phyloP scores from a whole-genome alignment of 2,113 vertebrate genomes.

The Toxotes jaculatrix region DNA sequence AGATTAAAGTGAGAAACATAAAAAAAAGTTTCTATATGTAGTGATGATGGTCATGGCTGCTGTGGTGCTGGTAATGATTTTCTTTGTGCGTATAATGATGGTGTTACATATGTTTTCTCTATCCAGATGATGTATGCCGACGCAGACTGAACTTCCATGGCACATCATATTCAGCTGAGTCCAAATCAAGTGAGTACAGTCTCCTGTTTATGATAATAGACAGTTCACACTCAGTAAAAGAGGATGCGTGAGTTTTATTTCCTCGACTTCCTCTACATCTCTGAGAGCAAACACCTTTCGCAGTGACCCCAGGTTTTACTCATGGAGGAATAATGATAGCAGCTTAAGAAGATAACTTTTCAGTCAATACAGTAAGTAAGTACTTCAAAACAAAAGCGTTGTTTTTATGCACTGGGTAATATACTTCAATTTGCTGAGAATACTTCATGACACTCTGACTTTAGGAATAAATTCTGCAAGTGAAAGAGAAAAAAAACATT shows the following conservation, averaged over 20 bases:
- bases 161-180: neutral
- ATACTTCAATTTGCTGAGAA: constrained; percentile 7
- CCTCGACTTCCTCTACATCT: neutral
- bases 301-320: constrained; percentile 24
- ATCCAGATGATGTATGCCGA: neutral
- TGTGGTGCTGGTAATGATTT: neutral
- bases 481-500: neutral
- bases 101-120: neutral
- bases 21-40: neutral
- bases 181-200: neutral
- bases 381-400: constrained; percentile 23
- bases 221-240: constrained; percentile 2
- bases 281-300: constrained; percentile 9
- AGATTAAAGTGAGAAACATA: no score
- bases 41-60: neutral
- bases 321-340: constrained; percentile 30
- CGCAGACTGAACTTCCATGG: neutral
- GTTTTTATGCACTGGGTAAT: constrained; percentile 25
- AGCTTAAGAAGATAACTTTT: constrained; percentile 23
- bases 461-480: no score
- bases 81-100: neutral
- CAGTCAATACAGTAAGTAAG: constrained; percentile 4
- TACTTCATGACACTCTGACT: neutral
- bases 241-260: constrained; percentile 17
- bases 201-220: constrained; percentile 15